These are phyloP conservation scores for Cephalophus harveyi DNA, from an alignment of 2,113 vertebrate genomes.

Conservation along the genomic window DNA sequence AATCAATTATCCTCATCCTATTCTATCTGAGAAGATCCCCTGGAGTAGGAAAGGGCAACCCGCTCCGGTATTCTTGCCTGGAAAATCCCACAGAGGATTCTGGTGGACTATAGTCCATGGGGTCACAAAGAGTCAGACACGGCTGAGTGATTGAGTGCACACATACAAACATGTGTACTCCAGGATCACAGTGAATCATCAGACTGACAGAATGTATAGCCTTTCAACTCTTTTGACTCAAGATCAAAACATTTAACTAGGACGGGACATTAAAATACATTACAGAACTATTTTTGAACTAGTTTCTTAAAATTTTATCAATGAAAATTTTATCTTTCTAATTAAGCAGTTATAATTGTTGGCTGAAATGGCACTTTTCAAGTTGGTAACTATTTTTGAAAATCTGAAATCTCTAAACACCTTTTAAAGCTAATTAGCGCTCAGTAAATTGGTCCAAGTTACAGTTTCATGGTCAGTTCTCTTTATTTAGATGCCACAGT, in stretches of 20 bases:
- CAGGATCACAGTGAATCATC: background rate
- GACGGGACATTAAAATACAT: background rate
- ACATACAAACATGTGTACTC: background rate
- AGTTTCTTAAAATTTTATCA: background rate
- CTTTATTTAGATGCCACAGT: conserved; percentile 22
- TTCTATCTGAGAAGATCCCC: background rate
- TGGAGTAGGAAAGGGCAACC: background rate
- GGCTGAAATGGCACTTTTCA: background rate
- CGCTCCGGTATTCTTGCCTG: background rate
- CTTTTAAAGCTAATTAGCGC: background rate
- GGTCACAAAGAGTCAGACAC: background rate
- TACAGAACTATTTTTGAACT: background rate
- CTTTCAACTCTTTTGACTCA: background rate
- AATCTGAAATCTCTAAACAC: background rate
- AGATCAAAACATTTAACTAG: background rate
- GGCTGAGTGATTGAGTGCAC: background rate
- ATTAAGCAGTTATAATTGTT: background rate
- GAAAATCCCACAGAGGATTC: background rate
- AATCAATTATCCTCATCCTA: background rate
- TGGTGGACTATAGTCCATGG: background rate
- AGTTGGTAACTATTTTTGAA: background rate
- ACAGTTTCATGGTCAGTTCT: background rate
- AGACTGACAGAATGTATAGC: background rate
- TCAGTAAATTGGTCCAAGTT: background rate
- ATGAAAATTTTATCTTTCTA: background rate